Percentiles rank a stretch among this genome's conserved stretches.
Evolutionary conservation across 2,113 vertebrate genomes (phyloP).

Genomic region (Prunella himalayana): DNA sequence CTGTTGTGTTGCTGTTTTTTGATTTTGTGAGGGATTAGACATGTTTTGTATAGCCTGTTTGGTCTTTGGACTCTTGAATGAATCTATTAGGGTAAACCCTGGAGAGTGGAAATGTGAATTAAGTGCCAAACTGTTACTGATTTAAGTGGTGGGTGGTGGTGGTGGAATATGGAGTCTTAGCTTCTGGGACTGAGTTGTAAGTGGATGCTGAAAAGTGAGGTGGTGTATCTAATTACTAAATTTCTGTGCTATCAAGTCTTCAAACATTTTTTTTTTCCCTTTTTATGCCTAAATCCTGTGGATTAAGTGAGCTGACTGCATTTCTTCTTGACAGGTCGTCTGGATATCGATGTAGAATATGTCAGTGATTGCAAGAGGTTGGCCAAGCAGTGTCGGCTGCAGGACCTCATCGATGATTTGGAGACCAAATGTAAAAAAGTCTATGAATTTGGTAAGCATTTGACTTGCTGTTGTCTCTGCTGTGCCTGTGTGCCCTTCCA

Average conservation of each 20-base stretch:
- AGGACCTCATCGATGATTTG: constrained; percentile 87
- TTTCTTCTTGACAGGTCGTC: constrained; percentile 74
- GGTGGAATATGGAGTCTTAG: not conserved
- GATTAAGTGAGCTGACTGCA: not conserved
- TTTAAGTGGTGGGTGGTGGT: not conserved
- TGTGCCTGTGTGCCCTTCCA: not conserved
- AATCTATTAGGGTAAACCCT: not conserved
- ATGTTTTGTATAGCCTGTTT: not conserved
- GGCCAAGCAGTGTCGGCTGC: constrained; percentile 92
- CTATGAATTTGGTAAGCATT: constrained; percentile 87
- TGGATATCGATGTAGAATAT: constrained; percentile 89
- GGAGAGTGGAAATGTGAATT: not conserved
- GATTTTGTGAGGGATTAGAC: not conserved
- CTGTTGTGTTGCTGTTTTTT: not conserved
- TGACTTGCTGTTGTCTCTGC: not conserved
- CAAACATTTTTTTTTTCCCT: not conserved
- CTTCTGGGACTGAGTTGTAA: not conserved
- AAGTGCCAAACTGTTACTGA: not conserved
- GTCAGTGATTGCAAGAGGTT: constrained; percentile 88
- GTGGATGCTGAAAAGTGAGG: not conserved
- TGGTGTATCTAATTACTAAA: not conserved
- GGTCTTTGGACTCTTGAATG: not conserved
- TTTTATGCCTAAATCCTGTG: not conserved
- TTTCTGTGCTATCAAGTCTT: not conserved
- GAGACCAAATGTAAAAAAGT: constrained; percentile 92